Evolutionary conservation across 1,140 invertebrate species (phyloP), one percentile per base, ranked within the genome.

Genomic region (Nautilus pompilius): DNA sequence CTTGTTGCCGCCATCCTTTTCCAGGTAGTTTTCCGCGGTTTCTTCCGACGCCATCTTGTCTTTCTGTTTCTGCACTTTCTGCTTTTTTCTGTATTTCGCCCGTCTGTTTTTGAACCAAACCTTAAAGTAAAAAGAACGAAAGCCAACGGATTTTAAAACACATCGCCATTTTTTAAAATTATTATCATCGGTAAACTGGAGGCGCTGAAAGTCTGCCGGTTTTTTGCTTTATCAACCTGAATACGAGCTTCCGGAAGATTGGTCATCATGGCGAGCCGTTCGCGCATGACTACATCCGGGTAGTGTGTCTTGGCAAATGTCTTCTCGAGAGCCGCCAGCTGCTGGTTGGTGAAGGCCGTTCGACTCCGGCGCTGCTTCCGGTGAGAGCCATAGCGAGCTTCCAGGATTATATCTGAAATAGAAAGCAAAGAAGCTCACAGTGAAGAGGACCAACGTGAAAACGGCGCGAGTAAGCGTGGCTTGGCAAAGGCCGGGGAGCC

Each of bases 281-380:
- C 95, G 69, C 95, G 87, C 69, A 96, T 85, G 75, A 96, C 95
- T 6, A 97, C 94, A 78, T 96, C 94, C 3, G 95, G 95, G 79
- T 85, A 98, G 76, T 96, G 94, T 1, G 95, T 97, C 82, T 95
- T 96, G 77, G 94, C 89, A 82, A 98, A 98, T 5, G 95, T 86
- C 1, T 91, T 90, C 81, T 98, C 95, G 67, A 98, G 83, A 79
- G 96, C 94, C 80, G 93, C 95, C 60, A 98, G 86, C 83, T 98
- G 95, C 17, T 93, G 93, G 15, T 94, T 94, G 0, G 94, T 95
- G 82, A 96, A 97, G 71, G 95, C 88, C 17, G 94, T 97, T 58
- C 95, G 85, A 82, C 96, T 93, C 67, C 93, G 85, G 83, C 96
- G 93, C 84, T 96, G 94, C 80, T 96, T 96, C 36, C 80, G 62